These are phyloP conservation scores for Esox niger DNA, from an alignment of 2,113 vertebrate species.

Conservation along the genomic window DNA sequence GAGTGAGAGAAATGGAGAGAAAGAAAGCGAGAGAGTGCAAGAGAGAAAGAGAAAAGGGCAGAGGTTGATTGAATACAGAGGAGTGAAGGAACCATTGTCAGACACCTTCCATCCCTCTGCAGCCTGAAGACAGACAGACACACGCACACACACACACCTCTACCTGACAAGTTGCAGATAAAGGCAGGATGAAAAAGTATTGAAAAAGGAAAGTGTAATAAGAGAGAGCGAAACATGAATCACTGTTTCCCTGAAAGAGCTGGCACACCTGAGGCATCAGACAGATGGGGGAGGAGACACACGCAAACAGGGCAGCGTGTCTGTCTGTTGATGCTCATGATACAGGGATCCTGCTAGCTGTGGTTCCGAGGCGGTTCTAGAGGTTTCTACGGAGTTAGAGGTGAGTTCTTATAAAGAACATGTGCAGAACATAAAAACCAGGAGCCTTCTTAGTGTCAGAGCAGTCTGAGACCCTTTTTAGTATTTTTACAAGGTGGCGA, in stretches of 20 bases:
- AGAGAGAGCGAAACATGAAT: slow-evolving; percentile 44
- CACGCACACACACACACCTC: background rate
- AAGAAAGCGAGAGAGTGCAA: background rate
- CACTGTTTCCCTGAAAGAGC: slow-evolving; percentile 58
- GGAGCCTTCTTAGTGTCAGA: too few species aligned
- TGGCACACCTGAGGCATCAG: slow-evolving; percentile 40
- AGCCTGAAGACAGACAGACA: slow-evolving; percentile 12
- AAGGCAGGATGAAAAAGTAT: slow-evolving; percentile 61
- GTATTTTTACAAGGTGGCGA: too few species aligned
- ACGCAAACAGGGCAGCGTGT: slow-evolving; percentile 19
- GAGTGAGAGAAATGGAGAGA: background rate
- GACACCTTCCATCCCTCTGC: slow-evolving; percentile 38
- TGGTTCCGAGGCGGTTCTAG: too few species aligned
- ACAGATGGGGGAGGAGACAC: slow-evolving; percentile 29
- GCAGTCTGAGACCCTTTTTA: too few species aligned
- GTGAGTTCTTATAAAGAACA: too few species aligned
- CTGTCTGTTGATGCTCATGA: slow-evolving; percentile 14
- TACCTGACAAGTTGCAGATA: slow-evolving; percentile 62
- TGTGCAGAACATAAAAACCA: too few species aligned
- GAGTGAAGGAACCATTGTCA: slow-evolving; percentile 39
- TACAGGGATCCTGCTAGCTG: background rate
- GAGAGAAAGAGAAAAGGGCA: background rate
- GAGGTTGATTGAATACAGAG: slow-evolving; percentile 22
- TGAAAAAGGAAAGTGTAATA: slow-evolving; percentile 52
- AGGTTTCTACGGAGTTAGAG: too few species aligned